Evolutionary conservation across 2,113 vertebrate species (phyloP).

Genomic region (Proterorhinus semilunaris): DNA sequence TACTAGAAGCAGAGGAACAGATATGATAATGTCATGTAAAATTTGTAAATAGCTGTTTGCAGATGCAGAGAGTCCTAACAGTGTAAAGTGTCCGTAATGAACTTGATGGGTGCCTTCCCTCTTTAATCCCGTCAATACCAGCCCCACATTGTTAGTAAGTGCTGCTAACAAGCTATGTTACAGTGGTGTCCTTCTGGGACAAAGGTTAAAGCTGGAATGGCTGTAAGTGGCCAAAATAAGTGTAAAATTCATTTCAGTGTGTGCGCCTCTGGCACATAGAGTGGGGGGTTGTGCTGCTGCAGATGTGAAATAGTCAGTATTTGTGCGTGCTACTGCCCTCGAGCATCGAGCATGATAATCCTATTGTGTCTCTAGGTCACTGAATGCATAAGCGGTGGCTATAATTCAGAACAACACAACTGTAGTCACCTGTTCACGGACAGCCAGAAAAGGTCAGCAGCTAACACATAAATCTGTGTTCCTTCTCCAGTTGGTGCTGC

Average conservation of each 20-base stretch:
- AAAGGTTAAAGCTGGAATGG: constrained; percentile 14
- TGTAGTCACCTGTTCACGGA: background rate
- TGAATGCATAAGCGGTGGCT: constrained; percentile 29
- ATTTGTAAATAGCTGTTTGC: background rate
- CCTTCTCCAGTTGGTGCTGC: background rate
- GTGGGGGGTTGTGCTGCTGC: background rate
- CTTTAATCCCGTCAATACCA: background rate
- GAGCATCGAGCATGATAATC: constrained; percentile 28
- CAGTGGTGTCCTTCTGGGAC: constrained; percentile 7
- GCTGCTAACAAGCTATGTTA: constrained; percentile 17
- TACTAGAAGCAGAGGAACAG: background rate
- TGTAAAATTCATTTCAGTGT: constrained; percentile 22
- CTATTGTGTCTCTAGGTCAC: constrained; percentile 32
- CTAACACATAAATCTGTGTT: constrained; percentile 1
- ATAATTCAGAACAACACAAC: background rate
- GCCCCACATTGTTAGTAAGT: background rate
- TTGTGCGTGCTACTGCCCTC: constrained; percentile 17
- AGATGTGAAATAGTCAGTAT: constrained; percentile 4
- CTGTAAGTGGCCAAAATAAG: constrained; percentile 40
- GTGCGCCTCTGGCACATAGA: background rate
- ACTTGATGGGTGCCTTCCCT: constrained; percentile 12
- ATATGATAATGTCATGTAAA: background rate
- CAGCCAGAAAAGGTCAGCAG: background rate
- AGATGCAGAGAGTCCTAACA: constrained; percentile 5
- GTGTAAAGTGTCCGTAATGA: constrained; percentile 22